phyloP scores from a whole-genome alignment of 1,140 invertebrate species.

The Calosoma granatense region DNA sequence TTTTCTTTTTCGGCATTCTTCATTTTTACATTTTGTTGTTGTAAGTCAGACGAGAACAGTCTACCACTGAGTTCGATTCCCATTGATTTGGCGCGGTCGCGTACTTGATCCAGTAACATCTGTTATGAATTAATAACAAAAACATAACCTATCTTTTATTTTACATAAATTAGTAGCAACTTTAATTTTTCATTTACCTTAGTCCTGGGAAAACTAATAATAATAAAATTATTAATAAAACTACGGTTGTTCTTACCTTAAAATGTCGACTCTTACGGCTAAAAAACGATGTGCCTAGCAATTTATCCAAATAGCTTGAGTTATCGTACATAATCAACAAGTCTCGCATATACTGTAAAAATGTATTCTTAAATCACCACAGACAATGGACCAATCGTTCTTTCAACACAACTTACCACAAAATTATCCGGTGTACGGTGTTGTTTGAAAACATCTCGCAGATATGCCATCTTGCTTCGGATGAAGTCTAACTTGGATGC shows the following conservation, averaged over 20 bases:
- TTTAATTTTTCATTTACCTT: too few relatives aligned
- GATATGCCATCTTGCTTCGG: constrained; percentile 26
- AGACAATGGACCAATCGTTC: not conserved
- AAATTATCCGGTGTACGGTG: constrained; percentile 24
- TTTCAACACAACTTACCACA: constrained; percentile 24
- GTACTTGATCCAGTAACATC: constrained; percentile 25
- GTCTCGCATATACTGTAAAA: constrained; percentile 56
- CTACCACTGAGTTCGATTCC: constrained; percentile 29
- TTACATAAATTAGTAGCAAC: too few relatives aligned
- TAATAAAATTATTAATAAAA: too few relatives aligned
- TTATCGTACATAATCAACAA: constrained; percentile 76
- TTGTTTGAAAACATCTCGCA: constrained; percentile 27
- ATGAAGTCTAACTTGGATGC: constrained; percentile 31
- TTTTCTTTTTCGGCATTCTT: constrained; percentile 30
- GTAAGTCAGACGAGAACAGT: constrained; percentile 20
- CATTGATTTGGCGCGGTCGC: constrained; percentile 27
- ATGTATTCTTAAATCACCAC: constrained; percentile 11
- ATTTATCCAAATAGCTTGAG: constrained; percentile 71
- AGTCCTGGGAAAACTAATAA: too few relatives aligned
- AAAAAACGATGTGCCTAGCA: constrained; percentile 78
- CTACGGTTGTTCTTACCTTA: constrained; percentile 21
- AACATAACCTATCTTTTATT: too few relatives aligned
- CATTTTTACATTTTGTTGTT: constrained; percentile 15
- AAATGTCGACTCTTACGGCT: constrained; percentile 31
- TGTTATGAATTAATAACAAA: constrained; percentile 9